Evolutionary conservation across 2,113 vertebrate genomes (phyloP).

Genomic region (Corythaixoides concolor): DNA sequence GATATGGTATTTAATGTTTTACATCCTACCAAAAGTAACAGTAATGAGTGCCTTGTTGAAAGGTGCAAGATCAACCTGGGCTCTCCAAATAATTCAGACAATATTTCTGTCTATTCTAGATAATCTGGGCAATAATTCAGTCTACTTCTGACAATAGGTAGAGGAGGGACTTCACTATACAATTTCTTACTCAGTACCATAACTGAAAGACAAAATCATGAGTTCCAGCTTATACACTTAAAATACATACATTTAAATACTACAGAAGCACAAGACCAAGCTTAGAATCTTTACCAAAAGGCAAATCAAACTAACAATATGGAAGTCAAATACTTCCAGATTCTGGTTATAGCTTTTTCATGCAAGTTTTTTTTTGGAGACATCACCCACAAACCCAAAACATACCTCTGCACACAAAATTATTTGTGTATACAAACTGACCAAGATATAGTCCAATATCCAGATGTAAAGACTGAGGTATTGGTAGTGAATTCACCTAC

Average conservation of each 20-base stretch:
- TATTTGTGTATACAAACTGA: neutral
- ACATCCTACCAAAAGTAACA: neutral
- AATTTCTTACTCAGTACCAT: neutral
- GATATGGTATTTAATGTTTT: neutral
- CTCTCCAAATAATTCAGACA: neutral
- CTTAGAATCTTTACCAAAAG: neutral
- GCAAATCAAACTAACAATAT: neutral
- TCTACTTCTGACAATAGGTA: neutral
- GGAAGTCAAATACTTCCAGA: neutral
- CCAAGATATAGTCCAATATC: neutral
- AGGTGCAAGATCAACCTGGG: neutral
- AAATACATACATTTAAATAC: neutral
- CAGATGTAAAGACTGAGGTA: neutral
- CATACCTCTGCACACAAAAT: neutral
- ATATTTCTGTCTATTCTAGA: neutral
- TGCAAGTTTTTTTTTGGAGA: neutral
- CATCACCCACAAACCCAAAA: neutral
- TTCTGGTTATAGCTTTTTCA: neutral
- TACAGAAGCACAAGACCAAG: neutral
- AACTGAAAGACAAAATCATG: neutral
- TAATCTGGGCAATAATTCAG: neutral
- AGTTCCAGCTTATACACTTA: neutral
- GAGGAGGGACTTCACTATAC: neutral
- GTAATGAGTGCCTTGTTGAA: neutral
- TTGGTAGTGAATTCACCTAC: neutral